phyloP scores from a whole-genome alignment of 2,888 invertebrate species.

The Rhingia rostrata region DNA sequence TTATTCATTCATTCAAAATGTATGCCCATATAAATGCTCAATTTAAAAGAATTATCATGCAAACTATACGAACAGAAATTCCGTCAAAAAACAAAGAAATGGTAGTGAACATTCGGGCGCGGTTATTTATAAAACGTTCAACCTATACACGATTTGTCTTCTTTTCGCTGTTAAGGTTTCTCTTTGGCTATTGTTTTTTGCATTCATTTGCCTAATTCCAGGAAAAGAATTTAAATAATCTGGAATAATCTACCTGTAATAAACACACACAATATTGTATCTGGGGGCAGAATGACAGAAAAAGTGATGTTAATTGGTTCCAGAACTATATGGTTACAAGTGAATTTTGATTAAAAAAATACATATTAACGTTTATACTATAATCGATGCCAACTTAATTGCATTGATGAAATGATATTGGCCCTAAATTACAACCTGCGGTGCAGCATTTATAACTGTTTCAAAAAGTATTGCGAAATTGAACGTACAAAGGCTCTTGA shows the following conservation, averaged over 20 bases:
- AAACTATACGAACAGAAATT: slow-evolving; percentile 34
- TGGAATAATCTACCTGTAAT: slow-evolving; percentile 65
- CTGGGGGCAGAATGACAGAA: background rate
- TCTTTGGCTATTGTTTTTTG: slow-evolving; percentile 11
- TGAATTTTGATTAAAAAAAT: background rate
- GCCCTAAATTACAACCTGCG: too few relatives aligned
- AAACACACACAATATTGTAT: slow-evolving; percentile 22
- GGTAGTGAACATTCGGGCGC: slow-evolving; percentile 46
- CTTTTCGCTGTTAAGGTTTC: slow-evolving; percentile 16
- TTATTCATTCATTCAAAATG: slow-evolving; percentile 65
- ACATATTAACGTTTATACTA: too few relatives aligned
- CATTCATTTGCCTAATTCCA: slow-evolving; percentile 12
- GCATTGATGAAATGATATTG: too few relatives aligned
- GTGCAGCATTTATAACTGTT: too few relatives aligned
- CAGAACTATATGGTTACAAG: background rate
- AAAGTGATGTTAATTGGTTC: slow-evolving; percentile 25
- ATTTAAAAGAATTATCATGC: slow-evolving; percentile 69
- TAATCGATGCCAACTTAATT: too few relatives aligned
- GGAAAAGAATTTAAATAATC: slow-evolving; percentile 54
- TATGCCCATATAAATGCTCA: slow-evolving; percentile 72
- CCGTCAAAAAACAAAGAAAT: slow-evolving; percentile 53
- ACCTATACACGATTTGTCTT: slow-evolving; percentile 68
- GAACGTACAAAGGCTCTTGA: too few relatives aligned
- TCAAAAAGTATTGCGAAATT: too few relatives aligned
- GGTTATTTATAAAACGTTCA: slow-evolving; percentile 46